These are phyloP conservation scores for Corella eumyota DNA, from an alignment of 23 tunicate species.

Conservation along the genomic window DNA sequence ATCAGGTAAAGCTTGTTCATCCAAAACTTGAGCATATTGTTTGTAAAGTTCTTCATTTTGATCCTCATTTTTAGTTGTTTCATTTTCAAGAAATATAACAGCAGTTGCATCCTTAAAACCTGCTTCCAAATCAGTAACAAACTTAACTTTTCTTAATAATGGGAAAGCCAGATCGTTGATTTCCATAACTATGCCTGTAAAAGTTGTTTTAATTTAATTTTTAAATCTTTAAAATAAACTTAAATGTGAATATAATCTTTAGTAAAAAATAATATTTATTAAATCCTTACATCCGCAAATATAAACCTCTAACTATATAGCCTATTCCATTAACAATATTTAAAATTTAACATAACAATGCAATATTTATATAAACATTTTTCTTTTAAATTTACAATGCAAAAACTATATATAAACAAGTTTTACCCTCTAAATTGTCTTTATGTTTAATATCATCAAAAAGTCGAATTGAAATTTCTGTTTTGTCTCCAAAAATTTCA, in stretches of 20 bases:
- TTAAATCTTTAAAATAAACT: not conserved
- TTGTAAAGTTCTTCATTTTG: constrained; percentile 27
- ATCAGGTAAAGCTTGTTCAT: constrained; percentile 26
- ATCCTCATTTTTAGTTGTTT: not conserved
- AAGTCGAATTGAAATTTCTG: constrained; percentile 47
- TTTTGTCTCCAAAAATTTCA: constrained; percentile 49
- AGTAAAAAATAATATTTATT: not conserved
- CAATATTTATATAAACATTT: not conserved
- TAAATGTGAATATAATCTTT: not conserved
- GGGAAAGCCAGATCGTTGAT: constrained; percentile 62
- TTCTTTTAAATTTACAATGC: not conserved
- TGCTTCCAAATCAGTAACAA: constrained; percentile 12
- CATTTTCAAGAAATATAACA: constrained; percentile 43
- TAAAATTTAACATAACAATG: not conserved
- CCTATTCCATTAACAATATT: not conserved
- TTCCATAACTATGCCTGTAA: constrained; percentile 65
- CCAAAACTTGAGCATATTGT: constrained; percentile 32
- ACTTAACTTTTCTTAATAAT: constrained; percentile 17
- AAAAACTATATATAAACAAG: too few relatives aligned
- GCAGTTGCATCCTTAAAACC: constrained; percentile 53
- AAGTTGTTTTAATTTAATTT: too few relatives aligned
- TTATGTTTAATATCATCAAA: constrained; percentile 3
- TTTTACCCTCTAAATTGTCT: not conserved
- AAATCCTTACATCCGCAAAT: too few relatives aligned
- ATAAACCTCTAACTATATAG: not conserved